These are phyloP conservation scores for Ephestia elutella DNA, from an alignment of 1,140 invertebrate species.

Conservation along the genomic window DNA sequence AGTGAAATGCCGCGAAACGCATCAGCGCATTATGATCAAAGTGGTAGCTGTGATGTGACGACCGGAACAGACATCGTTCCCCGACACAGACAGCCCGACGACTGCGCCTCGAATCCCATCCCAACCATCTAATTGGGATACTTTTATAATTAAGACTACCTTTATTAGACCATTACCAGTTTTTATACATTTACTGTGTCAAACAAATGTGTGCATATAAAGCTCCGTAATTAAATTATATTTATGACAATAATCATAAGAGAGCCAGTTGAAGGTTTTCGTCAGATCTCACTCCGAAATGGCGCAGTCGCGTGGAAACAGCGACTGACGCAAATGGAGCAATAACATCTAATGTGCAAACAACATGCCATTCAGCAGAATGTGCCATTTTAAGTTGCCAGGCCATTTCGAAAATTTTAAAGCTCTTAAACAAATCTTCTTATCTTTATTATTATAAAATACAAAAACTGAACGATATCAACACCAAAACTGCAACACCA, in stretches of 20 bases:
- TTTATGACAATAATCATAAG: neutral
- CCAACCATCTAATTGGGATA: no score
- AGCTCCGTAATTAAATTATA: neutral
- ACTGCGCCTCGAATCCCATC: no score
- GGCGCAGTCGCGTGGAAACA: neutral
- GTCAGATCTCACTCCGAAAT: neutral
- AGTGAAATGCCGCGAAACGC: neutral
- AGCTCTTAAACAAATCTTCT: no score
- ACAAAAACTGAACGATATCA: no score
- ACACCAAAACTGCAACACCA: no score
- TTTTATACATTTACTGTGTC: no score
- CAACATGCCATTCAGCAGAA: neutral
- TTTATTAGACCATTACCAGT: no score
- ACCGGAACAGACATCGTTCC: neutral
- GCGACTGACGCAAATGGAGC: neutral
- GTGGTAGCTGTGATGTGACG: neutral
- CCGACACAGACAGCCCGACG: no score
- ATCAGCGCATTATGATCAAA: neutral
- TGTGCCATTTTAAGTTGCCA: neutral
- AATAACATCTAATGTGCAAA: neutral
- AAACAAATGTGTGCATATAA: neutral
- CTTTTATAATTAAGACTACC: no score
- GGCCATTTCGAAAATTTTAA: no score
- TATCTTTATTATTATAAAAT: no score
- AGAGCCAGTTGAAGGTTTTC: neutral